Conservation (phyloP, 2,797 vertebrate species). For the Xerus rutilus region DNA sequence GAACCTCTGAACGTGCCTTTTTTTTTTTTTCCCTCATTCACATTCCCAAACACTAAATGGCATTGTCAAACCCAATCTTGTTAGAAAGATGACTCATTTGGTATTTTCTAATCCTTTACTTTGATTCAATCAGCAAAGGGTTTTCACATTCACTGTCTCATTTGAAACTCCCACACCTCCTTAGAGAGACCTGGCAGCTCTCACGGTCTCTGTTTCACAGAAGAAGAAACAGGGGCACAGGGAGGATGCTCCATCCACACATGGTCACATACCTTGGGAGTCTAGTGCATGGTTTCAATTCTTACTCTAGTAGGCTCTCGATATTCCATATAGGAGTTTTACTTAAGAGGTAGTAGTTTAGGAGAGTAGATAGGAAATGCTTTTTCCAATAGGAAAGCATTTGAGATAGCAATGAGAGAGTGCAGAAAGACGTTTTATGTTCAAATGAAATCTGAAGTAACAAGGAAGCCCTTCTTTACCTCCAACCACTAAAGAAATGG, state of each 20-base stretch:
- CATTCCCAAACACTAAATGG: background rate
- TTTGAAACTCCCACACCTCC: background rate
- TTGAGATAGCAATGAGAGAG: background rate
- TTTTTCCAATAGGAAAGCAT: background rate
- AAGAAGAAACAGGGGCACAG: background rate
- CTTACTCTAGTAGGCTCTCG: background rate
- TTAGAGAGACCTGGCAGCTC: background rate
- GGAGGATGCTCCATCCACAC: background rate
- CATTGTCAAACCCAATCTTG: slow-evolving; percentile 40
- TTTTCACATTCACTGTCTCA: background rate
- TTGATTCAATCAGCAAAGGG: slow-evolving; percentile 16
- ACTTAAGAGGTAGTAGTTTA: no score
- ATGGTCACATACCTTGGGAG: background rate
- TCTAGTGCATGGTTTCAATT: background rate
- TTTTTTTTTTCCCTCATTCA: background rate
- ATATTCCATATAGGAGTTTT: no score
- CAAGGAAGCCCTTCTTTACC: background rate
- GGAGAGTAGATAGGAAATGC: no score
- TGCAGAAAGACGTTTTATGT: background rate
- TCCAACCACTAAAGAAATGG: background rate
- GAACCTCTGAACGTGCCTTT: background rate
- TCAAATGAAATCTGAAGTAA: background rate
- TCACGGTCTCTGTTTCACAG: background rate
- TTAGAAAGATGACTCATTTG: slow-evolving; percentile 6
- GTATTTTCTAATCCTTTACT: slow-evolving; percentile 8